Evolutionary conservation across 1,140 invertebrate genomes (phyloP), one percentile per base, ranked within the genome.

Genomic region (Drosophila subpulchrella): DNA sequence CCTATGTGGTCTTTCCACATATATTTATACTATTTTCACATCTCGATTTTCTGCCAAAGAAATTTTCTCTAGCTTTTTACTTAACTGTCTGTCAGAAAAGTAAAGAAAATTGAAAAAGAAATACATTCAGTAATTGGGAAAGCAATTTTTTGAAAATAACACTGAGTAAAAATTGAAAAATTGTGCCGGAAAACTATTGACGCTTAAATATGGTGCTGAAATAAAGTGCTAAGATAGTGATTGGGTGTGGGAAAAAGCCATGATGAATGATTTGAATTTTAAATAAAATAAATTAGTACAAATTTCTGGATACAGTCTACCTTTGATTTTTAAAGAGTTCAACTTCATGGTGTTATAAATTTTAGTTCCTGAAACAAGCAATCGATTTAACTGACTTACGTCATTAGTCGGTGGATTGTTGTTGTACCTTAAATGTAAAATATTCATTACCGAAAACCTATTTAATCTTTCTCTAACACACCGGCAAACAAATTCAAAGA

Each of bases 21-120:
- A 50, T 67, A 66, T 44, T 51, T 60, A 30, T 55, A 57, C 39
- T 50, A 55, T 75, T 42, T 75, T 59, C 70, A 73, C 70, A 73
- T 47, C 36, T 53, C 30, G 47, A 46, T 36, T 6, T 12, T 60
- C 24, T 61, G 70, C 56, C 70, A 73, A 73, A 73, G 32, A 10
- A 44, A 56, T 74, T 36, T 56, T 20, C 15, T 57, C 10, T 70
- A 6, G 47, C 39, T 60, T 60, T 59, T 60, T 44, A 44, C 42
- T 50, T 15, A 20, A 27, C 27, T 46, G 63, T 20, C 57, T 62
- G 58, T 66, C 70, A 73, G 15, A 39, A 55, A 56, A 51, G 46
- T 24, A 30, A 54, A 60, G 47, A 47, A 73, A 73, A 73, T 54
- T 47, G 8, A 73, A 61, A 34, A 51, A 20, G 39, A 72, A 73